Evolutionary conservation across 1,140 invertebrate species (phyloP), one percentile per base, ranked within the genome.

Genomic region (Phocides pigmalion): DNA sequence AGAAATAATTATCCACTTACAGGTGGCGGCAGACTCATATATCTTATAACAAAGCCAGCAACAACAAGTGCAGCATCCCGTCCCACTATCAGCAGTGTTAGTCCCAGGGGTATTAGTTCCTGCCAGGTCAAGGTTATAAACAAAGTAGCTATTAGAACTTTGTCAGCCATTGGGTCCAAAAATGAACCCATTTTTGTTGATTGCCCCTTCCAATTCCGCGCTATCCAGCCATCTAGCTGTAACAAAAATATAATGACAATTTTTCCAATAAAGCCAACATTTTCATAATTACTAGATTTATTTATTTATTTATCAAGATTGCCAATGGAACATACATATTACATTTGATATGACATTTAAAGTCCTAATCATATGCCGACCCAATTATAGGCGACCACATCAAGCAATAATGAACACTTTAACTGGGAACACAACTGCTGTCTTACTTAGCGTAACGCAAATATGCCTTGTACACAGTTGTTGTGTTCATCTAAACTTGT

Each of bases 101-200:
- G 88, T 53, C 94, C 92, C 54, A 98, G 91, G 81, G 98, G 98
- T 81, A 99, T 96, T 9, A 99, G 87, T 46, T 95, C 94, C 58
- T 95, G 95, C 91, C 95, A 96, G 6, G 98, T 97, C 19, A 99
- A 91, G 0, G 97, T 95, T 17, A 99, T 82, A 80, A 98, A 98
- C 28, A 99, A 89, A 9, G 97, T 97, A 8, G 95, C 97, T 66
- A 99, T 95, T 3, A 99, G 92, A 12, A 99, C 92, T 93, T 99
- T 99, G 87, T 99, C 98, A n/a, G 98, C 98, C 89, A 98, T 94
- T 8, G 98, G 98, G 91, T 99, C 98, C n/a, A 99, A 82, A 83
- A 98, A 98, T 68, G 97, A 98, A 4, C 98, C 98, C 69, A 98
- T 94, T 82, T 96, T 97, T 19, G 98, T 97, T 11, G 96, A 95